These are phyloP conservation scores for Selenia dentaria DNA, from an alignment of 2,888 invertebrate genomes.

Conservation along the genomic window DNA sequence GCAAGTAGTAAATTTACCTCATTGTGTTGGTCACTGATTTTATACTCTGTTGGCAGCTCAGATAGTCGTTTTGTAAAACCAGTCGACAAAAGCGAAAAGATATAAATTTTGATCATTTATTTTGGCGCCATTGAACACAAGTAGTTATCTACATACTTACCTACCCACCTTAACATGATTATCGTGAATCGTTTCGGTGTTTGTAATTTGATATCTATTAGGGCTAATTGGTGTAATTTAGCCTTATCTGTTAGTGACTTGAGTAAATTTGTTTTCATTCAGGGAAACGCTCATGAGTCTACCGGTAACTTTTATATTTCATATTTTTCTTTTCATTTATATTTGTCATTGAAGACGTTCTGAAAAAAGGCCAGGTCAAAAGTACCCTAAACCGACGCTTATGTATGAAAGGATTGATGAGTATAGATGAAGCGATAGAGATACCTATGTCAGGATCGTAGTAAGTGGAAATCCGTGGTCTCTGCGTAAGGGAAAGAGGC, in stretches of 20 bases:
- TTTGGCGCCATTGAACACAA: slow-evolving; percentile 21
- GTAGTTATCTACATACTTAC: not conserved
- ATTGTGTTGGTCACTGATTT: slow-evolving; percentile 2
- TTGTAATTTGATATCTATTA: slow-evolving; percentile 41
- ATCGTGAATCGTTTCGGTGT: slow-evolving; percentile 22
- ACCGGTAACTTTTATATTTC: no score
- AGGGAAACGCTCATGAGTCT: no score
- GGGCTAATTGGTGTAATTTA: slow-evolving; percentile 43
- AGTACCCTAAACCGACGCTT: no score
- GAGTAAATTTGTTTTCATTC: not conserved
- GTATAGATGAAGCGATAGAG: no score
- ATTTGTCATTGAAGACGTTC: no score
- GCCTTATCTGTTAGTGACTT: slow-evolving; percentile 36
- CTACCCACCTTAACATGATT: slow-evolving; percentile 12
- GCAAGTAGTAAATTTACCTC: slow-evolving; percentile 12
- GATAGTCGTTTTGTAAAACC: slow-evolving; percentile 5
- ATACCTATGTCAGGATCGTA: no score
- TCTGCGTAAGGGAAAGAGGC: no score
- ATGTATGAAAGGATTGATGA: no score
- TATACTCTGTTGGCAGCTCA: not conserved
- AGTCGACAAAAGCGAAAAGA: not conserved
- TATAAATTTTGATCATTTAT: slow-evolving; percentile 12
- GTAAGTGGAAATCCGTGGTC: no score
- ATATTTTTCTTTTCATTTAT: no score
- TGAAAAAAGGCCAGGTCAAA: no score